These are phyloP conservation scores for Masnerella sp. DNA, from an alignment of 2,888 invertebrate species.

Conservation along the genomic window DNA sequence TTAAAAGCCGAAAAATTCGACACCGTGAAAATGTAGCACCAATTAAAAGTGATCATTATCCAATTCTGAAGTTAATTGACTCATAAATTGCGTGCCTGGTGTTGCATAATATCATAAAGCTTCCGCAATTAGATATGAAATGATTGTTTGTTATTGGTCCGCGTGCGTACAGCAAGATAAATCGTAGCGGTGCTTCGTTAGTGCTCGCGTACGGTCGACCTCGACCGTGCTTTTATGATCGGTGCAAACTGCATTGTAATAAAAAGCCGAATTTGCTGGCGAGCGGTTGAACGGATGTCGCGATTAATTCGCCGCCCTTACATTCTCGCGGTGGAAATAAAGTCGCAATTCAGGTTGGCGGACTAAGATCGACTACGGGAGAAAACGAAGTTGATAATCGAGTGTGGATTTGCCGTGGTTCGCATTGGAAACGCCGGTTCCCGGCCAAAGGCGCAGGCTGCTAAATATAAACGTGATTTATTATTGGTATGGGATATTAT, in stretches of 20 bases:
- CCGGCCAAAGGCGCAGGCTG: conserved; percentile 57
- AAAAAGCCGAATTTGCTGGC: conserved; percentile 27
- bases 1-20: not conserved
- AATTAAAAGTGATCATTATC: conserved; percentile 18
- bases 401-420: conserved; percentile 36
- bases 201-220: conserved; percentile 10
- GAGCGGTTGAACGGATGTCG: conserved; percentile 20
- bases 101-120: conserved; percentile 22
- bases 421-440: conserved; percentile 49
- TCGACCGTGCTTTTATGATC: conserved; percentile 38
- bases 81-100: conserved; percentile 13
- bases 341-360: too few species aligned
- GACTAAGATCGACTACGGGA: too few species aligned
- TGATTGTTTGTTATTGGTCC: conserved; percentile 39
- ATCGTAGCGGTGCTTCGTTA: conserved; percentile 16
- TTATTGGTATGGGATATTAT: conserved; percentile 72
- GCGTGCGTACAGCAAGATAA: conserved; percentile 22
- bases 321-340: not conserved
- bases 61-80: conserved; percentile 10
- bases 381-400: too few species aligned
- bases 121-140: conserved; percentile 23
- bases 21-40: not conserved
- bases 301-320: not conserved
- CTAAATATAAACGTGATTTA: conserved; percentile 73
- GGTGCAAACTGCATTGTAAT: conserved; percentile 43